A percentile compares a stretch with the other conserved stretches of the same genome.
phyloP scores from a whole-genome alignment of 2,888 invertebrate species.

The Meteorus cinctellus region DNA sequence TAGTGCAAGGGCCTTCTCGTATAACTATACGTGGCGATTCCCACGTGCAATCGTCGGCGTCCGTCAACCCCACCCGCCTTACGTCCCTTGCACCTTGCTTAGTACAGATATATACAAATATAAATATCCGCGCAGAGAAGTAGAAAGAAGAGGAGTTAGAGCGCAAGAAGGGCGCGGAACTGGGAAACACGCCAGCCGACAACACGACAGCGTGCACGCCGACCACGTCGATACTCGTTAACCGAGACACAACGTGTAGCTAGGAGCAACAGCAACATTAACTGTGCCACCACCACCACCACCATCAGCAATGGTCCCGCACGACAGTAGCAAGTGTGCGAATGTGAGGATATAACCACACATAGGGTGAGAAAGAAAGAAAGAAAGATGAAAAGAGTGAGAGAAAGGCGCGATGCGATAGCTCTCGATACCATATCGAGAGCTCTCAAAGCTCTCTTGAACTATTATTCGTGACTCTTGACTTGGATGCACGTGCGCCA shows the following conservation, averaged over 20 bases:
- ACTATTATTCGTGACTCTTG: conserved; percentile 52
- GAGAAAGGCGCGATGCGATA: conserved; percentile 27
- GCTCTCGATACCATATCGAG: conserved; percentile 54
- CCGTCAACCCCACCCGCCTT: conserved; percentile 42
- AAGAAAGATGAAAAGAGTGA: background rate
- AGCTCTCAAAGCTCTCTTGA: conserved; percentile 42
- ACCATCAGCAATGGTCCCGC: conserved; percentile 29
- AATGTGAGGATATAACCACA: conserved; percentile 32
- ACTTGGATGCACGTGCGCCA: conserved; percentile 51
- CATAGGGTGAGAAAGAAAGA: background rate
- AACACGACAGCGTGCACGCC: conserved; percentile 62
- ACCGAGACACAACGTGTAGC: conserved; percentile 55
- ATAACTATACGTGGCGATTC: conserved; percentile 40
- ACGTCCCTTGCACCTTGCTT: conserved; percentile 17
- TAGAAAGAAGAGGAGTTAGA: conserved; percentile 42
- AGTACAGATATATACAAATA: conserved; percentile 49
- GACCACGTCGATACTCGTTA: conserved; percentile 64
- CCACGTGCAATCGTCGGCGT: conserved; percentile 51
- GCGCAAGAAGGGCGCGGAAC: conserved; percentile 44
- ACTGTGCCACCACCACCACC: background rate
- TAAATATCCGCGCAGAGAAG: conserved; percentile 43
- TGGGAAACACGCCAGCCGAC: conserved; percentile 51
- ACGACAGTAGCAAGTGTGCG: conserved; percentile 41
- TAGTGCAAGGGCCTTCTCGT: conserved; percentile 30
- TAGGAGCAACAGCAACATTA: conserved; percentile 20